Base-by-base conservation (phyloP, 2,797 vertebrate genomes). In the Poecilia wingei region DNA sequence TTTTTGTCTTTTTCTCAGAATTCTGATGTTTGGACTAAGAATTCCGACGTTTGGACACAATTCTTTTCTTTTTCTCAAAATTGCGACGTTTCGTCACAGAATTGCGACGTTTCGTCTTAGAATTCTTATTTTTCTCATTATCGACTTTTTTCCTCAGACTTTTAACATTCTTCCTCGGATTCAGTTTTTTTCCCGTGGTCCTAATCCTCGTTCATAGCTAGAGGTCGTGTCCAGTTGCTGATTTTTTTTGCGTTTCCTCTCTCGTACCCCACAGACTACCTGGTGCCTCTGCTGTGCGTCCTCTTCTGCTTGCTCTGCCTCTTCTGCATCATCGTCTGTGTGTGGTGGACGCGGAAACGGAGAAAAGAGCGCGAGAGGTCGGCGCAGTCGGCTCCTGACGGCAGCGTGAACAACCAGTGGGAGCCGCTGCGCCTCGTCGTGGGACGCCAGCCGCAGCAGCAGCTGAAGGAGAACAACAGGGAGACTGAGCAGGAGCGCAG, bases 341-440 rank as follows among this genome's bases (percentile, higher is more conserved):
- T 98, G 74, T 99, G 98, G 98, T 99, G 98, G 98, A 99, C 96
- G 0, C 96, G 98, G 73, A 99, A 99, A 80, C 96, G 98, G 57
- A 97, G 98, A 97, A 99, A 99, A 98, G 98, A 97, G 86, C 95
- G 98, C 0, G 98, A 99, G 93, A 96, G 98, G 88, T 80, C 93
- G 77, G 25, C 78, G 0, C 86, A 79, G 0, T 82, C 83, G 0
- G 45, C 79, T 16, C 79, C 94, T 10, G 97, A 97, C 33, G 96
- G 97, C 74, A 96, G 89, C 72, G 90, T 97, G 83, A 99, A 99
- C 95, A 99, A 99, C 96, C 98, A 98, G 88, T 98, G 97, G 97
- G 97, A 98, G 4, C 97, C 97, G 0, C 96, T 99, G 39, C 96
- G 97, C 81, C 96, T 97, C 9, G 96, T 99, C 9, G 87, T 86